A percentile compares a stretch with the other conserved stretches of the same genome.
Evolutionary conservation across 2,797 vertebrate species (phyloP).

Genomic region (Hippopotamyrus pictus): DNA sequence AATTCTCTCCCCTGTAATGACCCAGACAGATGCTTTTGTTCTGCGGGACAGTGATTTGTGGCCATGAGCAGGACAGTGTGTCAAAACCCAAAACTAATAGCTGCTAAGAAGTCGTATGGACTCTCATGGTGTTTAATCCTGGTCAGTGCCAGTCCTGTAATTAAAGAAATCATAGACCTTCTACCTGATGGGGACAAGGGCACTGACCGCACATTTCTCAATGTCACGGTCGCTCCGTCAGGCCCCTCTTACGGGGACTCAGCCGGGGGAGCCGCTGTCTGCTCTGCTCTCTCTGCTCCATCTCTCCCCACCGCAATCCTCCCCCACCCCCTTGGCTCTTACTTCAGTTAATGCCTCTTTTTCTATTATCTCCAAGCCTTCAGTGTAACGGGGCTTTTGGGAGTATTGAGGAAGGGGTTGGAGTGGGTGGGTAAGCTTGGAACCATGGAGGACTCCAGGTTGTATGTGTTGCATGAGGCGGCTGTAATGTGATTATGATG

Average conservation of each 20-base stretch:
- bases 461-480: conserved; percentile 14
- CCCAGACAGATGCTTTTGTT: neutral
- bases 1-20: neutral
- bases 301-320: neutral
- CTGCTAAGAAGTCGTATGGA: neutral
- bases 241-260: neutral
- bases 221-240: neutral
- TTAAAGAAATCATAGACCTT: neutral
- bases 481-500: neutral
- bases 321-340: neutral
- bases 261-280: neutral
- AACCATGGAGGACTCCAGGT: neutral
- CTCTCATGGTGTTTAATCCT: neutral
- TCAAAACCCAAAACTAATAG: neutral
- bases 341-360: conserved; percentile 18
- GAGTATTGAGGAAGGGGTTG: conserved; percentile 18
- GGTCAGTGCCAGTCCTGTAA: neutral
- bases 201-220: neutral
- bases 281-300: neutral
- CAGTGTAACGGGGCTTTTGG: conserved; percentile 12
- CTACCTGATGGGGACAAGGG: neutral
- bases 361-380: conserved; percentile 23
- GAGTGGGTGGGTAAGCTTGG: conserved; percentile 25
- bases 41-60: neutral
- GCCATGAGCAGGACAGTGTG: neutral